Base-by-base conservation (phyloP, 2,888 invertebrate species). In the Hemaris fuciformis region DNA sequence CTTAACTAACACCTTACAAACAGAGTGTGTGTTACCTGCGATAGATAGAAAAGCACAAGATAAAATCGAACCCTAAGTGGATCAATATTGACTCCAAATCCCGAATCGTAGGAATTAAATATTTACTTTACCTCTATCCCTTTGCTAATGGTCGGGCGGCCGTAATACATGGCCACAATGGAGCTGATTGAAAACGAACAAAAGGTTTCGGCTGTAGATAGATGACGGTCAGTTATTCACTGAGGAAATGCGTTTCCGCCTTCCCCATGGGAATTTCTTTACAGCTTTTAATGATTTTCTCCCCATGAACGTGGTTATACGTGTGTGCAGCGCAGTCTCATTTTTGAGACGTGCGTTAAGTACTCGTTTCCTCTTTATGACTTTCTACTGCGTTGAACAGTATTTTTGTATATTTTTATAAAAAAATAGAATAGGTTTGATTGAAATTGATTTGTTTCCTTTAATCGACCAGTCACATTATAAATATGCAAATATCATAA, bases 151-250 rank as follows among this genome's bases (percentile, higher is more conserved):
- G 57, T 57, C 41, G 57, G 41, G 41, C 23, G 38, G 7, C 20
- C 10, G 38, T 57, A 41, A 23, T 57, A 57, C 34, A 41, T 38
- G 18, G 38, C 22, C 22, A 57, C 57, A 57, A 57, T 57, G 23
- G 57, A 43, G 42, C 25, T 59, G 42, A 59, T 59, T 59, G 58
- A 59, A 59, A 42, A 42, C 58, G 58, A 18, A 59, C 42, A 59
- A 59, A 59, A 59, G 58, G 53, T 53, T 53, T 53, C 53, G 53
- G 53, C 53, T 53, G 53, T 53, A 53, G 53, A 53, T 53, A 53
- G 18, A 53, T 53, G 53, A 53, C 53, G 31, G 53, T 53, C 53
- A 53, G 53, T 53, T 53, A 53, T 53, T 53, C 53, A 53, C 53
- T 53, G 53, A 31, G 53, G 31, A 53, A 31, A 53, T 53, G 53